Base-by-base conservation (phyloP, 2,888 invertebrate genomes). In the Dicyrtoma fusca region DNA sequence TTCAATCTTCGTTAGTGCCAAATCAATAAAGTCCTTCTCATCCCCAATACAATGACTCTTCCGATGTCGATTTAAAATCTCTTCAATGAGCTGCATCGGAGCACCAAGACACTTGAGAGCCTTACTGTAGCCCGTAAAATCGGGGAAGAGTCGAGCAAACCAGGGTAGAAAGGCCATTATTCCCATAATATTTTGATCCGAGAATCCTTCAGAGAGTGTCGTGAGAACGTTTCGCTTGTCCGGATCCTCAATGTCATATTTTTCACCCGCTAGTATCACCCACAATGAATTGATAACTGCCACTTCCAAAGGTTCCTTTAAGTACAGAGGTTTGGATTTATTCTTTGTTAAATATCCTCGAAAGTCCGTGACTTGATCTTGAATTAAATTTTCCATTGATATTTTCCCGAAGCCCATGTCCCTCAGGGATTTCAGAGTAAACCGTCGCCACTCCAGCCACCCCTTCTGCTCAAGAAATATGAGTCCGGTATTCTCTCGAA, bases 111-210 rank as follows among this genome's bases (percentile, higher is more conserved):
- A 72, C 55, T 75, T 72, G 4, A 79, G 64, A 1, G 73, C 77
- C 72, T 77, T 76, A 45, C 66, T 74, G 57, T 79, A 79, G 0
- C 79, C 79, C 1, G 77, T 75, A 2, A 69, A 66, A 17, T 73
- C 66, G 14, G 79, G 79, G 53, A 74, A 74, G 10, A 78, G 26
- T 69, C 72, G 73, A 0, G 79, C 77, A 21, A 79, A 61, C 74
- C 76, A 76, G 0, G 79, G 79, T 4, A 79, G 71, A 64, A 79
- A 79, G 2, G 75, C 64, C 13, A 71, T 71, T 1, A 78, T 75
- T 10, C 79, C 79, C 11, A 79, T 59, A 23, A 79, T 76, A 53
- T 78, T 77, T 65, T 79, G 79, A 45, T 79, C 77, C 0, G 77
- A 74, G 25, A 79, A 71, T 53, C 77, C 79, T 21, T 77, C 77